Conservation (phyloP, 2,113 vertebrate genomes). For the Platichthys stellatus region DNA sequence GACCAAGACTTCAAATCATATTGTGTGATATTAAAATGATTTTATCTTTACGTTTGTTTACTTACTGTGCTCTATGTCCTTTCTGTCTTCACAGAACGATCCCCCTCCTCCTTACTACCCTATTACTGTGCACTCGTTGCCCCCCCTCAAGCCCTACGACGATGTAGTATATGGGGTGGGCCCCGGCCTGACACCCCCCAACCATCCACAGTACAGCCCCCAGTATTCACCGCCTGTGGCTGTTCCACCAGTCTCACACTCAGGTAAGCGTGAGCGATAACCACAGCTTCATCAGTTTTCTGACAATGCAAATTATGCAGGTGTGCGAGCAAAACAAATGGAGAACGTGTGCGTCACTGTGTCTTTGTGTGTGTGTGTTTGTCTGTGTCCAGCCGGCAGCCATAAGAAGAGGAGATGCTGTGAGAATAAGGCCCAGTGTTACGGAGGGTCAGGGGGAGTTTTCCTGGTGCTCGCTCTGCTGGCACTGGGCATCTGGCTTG, state of each 20-base stretch:
- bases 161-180: slow-evolving; percentile 57
- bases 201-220: slow-evolving; percentile 70
- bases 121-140: slow-evolving; percentile 49
- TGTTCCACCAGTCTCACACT: slow-evolving; percentile 33
- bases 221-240: slow-evolving; percentile 51
- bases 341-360: background rate
- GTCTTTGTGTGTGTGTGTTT: background rate
- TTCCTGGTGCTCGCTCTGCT: slow-evolving; percentile 65
- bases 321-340: background rate
- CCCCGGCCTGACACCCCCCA: slow-evolving; percentile 24
- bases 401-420: slow-evolving; percentile 50
- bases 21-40: background rate
- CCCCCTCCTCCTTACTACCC: slow-evolving; percentile 75
- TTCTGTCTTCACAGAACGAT: slow-evolving; percentile 52
- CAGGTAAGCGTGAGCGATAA: slow-evolving; percentile 54
- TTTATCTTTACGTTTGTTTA: background rate
- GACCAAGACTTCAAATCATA: background rate
- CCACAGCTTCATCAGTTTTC: background rate
- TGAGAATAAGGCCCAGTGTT: slow-evolving; percentile 35
- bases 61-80: background rate
- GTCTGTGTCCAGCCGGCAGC: slow-evolving; percentile 48
- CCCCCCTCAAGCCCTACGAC: slow-evolving; percentile 61
- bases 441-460: slow-evolving; percentile 35
- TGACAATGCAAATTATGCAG: background rate
- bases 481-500: slow-evolving; percentile 76